Evolutionary conservation across 92 coral and sea anemone genomes (phyloP), one percentile per base, ranked within the genome.

Genomic region (Parazoanthus swiftii): DNA sequence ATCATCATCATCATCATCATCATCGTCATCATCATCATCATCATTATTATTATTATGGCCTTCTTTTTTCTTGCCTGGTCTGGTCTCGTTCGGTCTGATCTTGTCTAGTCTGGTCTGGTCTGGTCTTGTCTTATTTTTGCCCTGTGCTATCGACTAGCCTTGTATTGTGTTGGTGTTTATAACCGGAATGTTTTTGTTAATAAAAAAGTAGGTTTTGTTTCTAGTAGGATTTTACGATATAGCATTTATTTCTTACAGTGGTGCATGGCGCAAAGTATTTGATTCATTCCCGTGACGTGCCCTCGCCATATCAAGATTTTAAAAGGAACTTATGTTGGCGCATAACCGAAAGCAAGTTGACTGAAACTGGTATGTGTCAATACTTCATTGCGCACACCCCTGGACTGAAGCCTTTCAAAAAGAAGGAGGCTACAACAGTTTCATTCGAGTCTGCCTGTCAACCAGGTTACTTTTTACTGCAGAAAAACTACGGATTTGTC

Each of bases 381-480:
- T 84, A 46, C 44, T 84, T 84, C 44, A 71, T 68, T 7, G 59
- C 38, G 20, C 79, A 71, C 77, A 84, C 87, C 8, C 87, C 87
- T 15, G 87, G 87, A 14, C 77, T 71, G 1, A 84, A 48, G n/a
- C 78, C 79, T 26, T 84, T 42, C 42, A 13, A 21, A 3, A 84
- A 0, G 18, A 6, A 25, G 15, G 87, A 84, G 26, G 79, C 87
- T n/a, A 56, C 67, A 18, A 43, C 79, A 43, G 79, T 84, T 18
- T 26, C 87, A 3, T 70, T 84, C n/a, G 87, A 84, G 56, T 84
- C 87, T 29, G 87, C 14, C 8, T 84, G 87, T 33, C 68, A 84
- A 26, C 87, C 87, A 14, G 87, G 87, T n/a, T 84, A 84, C 65
- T 84, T 84, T 36, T 18, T 84, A 36, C 44, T 84, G 35, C 87